Conservation (phyloP, 2,797 vertebrate genomes). For the Hylomyscus alleni region DNA sequence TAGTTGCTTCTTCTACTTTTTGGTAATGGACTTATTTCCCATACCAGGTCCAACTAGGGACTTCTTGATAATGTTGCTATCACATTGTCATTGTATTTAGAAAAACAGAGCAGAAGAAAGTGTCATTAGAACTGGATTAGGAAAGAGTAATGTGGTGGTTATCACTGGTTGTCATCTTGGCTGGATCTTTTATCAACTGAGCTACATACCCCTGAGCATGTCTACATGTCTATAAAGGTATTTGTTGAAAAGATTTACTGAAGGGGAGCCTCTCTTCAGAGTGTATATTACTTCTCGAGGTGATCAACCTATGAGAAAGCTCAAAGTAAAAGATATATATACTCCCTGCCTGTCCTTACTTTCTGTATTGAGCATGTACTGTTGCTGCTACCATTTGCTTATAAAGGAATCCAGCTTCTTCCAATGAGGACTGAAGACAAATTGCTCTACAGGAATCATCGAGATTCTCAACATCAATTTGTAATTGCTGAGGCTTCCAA, state of each 20-base stretch:
- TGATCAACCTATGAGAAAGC: background rate
- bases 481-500: background rate
- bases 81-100: background rate
- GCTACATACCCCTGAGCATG: background rate
- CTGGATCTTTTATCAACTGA: background rate
- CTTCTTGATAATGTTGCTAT: background rate
- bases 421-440: background rate
- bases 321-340: background rate
- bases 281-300: background rate
- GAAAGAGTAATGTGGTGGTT: background rate
- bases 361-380: background rate
- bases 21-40: background rate
- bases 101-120: background rate
- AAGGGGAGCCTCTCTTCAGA: background rate
- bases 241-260: background rate
- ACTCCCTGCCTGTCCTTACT: background rate
- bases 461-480: background rate
- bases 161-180: background rate
- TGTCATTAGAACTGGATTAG: background rate
- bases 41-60: too few species aligned
- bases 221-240: background rate
- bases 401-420: background rate
- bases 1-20: background rate
- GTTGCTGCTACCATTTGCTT: background rate
- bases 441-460: background rate